Evolutionary conservation across 2,888 invertebrate genomes (phyloP), one percentile per base, ranked within the genome.

Genomic region (Limnephilus auricula): DNA sequence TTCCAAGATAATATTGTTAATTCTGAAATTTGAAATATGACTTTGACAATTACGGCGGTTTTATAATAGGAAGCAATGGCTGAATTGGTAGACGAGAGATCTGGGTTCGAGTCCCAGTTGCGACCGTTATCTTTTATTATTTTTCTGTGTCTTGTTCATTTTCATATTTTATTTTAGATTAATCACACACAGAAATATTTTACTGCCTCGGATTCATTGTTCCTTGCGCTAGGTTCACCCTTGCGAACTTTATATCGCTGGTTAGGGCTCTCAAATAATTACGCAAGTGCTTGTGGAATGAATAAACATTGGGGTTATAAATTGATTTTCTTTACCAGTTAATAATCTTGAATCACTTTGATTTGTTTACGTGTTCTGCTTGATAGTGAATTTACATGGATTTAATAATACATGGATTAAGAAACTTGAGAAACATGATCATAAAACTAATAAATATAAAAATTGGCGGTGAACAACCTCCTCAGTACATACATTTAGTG

Each of bases 201-300:
- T 25, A 18, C 25, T 65, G 15, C 4, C 40, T 40, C 18, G 5
- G 5, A 2, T 65, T 18, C 50, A 65, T 65, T 65, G 25, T 25
- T 65, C 18, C 50, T 65, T 4, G 25, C 25, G 2, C 50, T 15
- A 15, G 2, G 45, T 45, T 45, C 15, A 15, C 50, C 25, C 50
- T 65, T 65, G 50, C 6, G 2, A 25, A 65, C 25, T 65, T 65
- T 6, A 65, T 65, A 65, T 65, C 50, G 50, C 4, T 65, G 50
- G 4, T 50, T 15, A 85, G 40, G 5, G 45, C 85, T 50, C 45
- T 45, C 45, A n/a, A 30, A 45, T 85, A 85, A 85, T 85, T 85
- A 37, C 45, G 31, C 82, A 85, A 50, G 25, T 45, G 50, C 31
- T 85, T 50, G 45, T 31, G 50, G 50, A 85, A 85, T 85, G 30